These are phyloP conservation scores for Agraylea sexmaculata DNA, from an alignment of 1,140 invertebrate species.

Conservation along the genomic window DNA sequence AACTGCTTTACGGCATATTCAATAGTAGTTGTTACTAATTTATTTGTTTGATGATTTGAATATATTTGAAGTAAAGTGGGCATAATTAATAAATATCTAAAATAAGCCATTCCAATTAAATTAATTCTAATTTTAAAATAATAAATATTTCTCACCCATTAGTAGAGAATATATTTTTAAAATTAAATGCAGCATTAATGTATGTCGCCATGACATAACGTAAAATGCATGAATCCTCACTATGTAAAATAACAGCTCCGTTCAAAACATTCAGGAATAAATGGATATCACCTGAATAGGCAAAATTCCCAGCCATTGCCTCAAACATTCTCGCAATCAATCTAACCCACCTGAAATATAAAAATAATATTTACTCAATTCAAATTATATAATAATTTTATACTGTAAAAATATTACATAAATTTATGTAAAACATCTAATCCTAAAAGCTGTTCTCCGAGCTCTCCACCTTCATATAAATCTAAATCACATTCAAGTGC, in stretches of 20 bases:
- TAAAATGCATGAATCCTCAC: constrained; percentile 91
- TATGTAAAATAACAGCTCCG: constrained; percentile 91
- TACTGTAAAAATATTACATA: constrained; percentile 42
- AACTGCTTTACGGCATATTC: constrained; percentile 98
- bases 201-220: constrained; percentile 93
- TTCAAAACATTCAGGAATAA: constrained; percentile 96
- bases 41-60: constrained; percentile 95
- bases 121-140: constrained; percentile 10
- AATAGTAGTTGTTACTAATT: constrained; percentile 84
- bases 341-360: constrained; percentile 66
- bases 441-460: constrained; percentile 85
- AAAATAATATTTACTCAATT: neutral
- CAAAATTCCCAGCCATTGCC: constrained; percentile 96
- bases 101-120: constrained; percentile 21
- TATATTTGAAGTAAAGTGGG: constrained; percentile 94
- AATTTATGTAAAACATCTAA: constrained; percentile 96
- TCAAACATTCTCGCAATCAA: constrained; percentile 96
- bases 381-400: constrained; percentile 2
- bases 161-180: constrained; percentile 97
- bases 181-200: constrained; percentile 95
- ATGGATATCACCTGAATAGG: constrained; percentile 94
- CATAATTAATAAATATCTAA: constrained; percentile 90
- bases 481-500: constrained; percentile 93
- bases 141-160: constrained; percentile 58
- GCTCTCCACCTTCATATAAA: constrained; percentile 79